phyloP scores from a whole-genome alignment of 2,113 vertebrate genomes.

The Oreocharis arfaki region DNA sequence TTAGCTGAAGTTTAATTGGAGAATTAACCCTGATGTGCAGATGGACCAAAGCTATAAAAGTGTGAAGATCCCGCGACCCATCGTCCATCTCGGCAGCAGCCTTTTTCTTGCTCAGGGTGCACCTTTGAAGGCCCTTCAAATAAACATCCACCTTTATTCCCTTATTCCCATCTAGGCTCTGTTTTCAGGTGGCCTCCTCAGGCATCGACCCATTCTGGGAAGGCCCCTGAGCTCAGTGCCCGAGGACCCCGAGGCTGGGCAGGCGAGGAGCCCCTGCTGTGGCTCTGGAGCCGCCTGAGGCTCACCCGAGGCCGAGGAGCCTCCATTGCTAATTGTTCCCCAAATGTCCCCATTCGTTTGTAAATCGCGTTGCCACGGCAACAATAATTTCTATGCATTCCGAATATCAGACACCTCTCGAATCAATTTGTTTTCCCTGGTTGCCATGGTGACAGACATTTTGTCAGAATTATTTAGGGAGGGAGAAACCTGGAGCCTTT shows the following conservation, averaged over 20 bases:
- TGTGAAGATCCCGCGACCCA: no score
- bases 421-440: conserved; percentile 45
- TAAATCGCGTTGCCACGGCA: background rate
- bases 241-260: background rate
- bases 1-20: no score
- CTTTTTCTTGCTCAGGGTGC: no score
- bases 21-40: no score
- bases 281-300: background rate
- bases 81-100: no score
- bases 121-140: no score
- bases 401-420: background rate
- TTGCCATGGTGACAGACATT: conserved; percentile 31
- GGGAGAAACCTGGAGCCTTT: background rate
- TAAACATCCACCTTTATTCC: no score
- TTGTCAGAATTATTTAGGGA: conserved; percentile 26
- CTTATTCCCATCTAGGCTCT: no score
- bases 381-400: conserved; percentile 10
- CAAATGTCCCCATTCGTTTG: background rate
- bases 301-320: background rate
- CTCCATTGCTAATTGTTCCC: background rate
- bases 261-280: background rate
- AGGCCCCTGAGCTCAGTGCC: background rate
- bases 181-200: no score
- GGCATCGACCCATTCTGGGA: background rate
- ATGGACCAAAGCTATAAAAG: no score